Percentiles rank a stretch among this genome's conserved stretches.
These are phyloP conservation scores for Callithrix jacchus DNA, from an alignment of 2,113 vertebrate species.

Conservation along the genomic window DNA sequence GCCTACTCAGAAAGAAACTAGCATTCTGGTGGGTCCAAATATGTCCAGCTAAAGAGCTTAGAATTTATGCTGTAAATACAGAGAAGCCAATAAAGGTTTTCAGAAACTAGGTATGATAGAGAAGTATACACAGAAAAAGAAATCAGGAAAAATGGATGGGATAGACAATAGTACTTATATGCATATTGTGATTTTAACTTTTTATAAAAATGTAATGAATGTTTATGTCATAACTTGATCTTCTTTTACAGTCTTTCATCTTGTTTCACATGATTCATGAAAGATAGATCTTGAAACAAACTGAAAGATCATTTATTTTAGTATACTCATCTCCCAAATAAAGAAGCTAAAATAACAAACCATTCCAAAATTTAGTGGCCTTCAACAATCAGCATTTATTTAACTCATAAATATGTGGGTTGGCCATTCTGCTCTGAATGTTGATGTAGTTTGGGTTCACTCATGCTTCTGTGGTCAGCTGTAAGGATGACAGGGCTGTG, in stretches of 20 bases:
- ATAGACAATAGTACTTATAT: not conserved
- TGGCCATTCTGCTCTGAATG: not conserved
- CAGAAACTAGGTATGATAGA: not conserved
- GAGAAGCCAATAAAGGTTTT: not conserved
- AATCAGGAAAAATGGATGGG: not conserved
- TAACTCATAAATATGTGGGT: not conserved
- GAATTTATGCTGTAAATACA: not conserved
- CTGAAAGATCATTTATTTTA: not conserved
- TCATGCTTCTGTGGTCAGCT: not conserved
- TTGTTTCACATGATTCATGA: not conserved
- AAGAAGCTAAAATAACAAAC: not conserved
- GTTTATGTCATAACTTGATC: not conserved
- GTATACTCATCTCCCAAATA: not conserved
- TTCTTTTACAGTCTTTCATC: not conserved
- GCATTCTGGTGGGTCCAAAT: not conserved
- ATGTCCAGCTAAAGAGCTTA: not conserved
- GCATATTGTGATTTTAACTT: not conserved
- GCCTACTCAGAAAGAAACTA: not conserved
- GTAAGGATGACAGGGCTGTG: too few species aligned
- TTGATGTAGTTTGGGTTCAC: not conserved
- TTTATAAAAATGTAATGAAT: not conserved
- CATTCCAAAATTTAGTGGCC: not conserved
- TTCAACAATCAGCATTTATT: not conserved
- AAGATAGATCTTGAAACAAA: not conserved
- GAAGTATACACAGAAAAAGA: not conserved